Evolutionary conservation across 2,888 invertebrate genomes (phyloP), one percentile per base, ranked within the genome.

Genomic region (Spicauda simplicius): DNA sequence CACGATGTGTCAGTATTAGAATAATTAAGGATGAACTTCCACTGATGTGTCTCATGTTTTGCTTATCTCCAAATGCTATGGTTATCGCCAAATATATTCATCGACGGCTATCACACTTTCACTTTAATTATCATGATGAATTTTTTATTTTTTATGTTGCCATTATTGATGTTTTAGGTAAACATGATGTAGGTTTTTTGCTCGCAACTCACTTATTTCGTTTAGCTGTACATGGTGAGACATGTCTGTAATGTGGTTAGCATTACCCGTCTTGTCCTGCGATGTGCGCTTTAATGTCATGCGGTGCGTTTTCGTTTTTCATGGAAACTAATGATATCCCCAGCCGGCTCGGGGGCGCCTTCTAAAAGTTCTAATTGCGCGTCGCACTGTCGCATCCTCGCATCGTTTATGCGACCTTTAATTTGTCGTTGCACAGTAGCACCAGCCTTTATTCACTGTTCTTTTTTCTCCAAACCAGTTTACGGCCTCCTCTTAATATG

Each of bases 401-500:
- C 80, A 77, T 82, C 79, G 78, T 78, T 80, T 79, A 82, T 78
- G 78, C 83, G 83, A 86, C 85, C 86, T 86, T 88, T 88, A 85
- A 84, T 88, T 87, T 87, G 81, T 83, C 75, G 80, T 80, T 81
- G 76, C 80, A 76, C 81, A 74, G 78, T 74, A 80, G 77, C 76
- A 74, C 73, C 73, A 76, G 74, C 75, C 76, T 78, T 79, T 77
- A 72, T 72, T 70, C 69, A 66, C 66, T 73, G 71, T 70, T 73
- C 74, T 76, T 82, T 86, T 87, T 85, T 82, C 77, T 72, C 70
- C 71, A 81, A 87, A 91, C 90, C 87, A 80, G 90, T 91, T 89
- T 85, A 78, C 77, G 82, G 80, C 81, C 78, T 83, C 81, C 81
- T 84, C 86, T 88, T 87, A 85, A 89, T 89, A 90, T 89, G 88